phyloP scores from a whole-genome alignment of 2,797 vertebrate species.

The Ammospiza maritima region DNA sequence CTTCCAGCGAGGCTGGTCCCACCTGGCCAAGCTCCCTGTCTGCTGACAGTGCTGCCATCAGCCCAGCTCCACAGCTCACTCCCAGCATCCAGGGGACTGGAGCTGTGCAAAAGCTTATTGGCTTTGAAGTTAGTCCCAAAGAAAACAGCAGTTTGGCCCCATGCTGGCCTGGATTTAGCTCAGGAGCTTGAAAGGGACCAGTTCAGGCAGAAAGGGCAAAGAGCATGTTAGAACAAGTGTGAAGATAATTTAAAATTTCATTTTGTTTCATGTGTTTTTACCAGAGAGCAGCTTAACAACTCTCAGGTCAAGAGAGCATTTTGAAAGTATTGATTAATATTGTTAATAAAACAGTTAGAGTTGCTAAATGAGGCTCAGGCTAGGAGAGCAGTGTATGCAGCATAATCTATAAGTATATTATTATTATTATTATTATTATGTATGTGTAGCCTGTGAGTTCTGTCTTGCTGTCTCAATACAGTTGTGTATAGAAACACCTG shows the following conservation, averaged over 20 bases:
- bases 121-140: constrained; percentile 9
- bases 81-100: fast-evolving
- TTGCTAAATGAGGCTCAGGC: constrained; percentile 7
- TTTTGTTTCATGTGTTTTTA: constrained; percentile 65
- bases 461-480: not conserved
- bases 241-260: constrained; percentile 69
- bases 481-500: not conserved
- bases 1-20: not conserved
- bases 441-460: not conserved
- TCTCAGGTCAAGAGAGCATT: constrained; percentile 32
- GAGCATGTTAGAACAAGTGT: constrained; percentile 3
- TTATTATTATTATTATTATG: not conserved
- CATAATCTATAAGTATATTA: not conserved
- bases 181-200: not conserved
- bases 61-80: fast-evolving
- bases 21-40: not conserved
- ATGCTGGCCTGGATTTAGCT: not conserved
- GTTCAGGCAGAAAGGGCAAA: constrained; percentile 56
- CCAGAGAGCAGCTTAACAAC: constrained; percentile 41
- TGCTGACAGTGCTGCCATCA: not conserved
- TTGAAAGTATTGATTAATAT: constrained; percentile 68
- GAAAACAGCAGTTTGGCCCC: not conserved
- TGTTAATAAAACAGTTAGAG: constrained; percentile 56
- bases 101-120: not conserved
- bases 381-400: not conserved